Percentiles rank a stretch among this genome's conserved stretches.
Conservation (phyloP, 2,113 vertebrate species). For the Uropsilus gracilis region DNA sequence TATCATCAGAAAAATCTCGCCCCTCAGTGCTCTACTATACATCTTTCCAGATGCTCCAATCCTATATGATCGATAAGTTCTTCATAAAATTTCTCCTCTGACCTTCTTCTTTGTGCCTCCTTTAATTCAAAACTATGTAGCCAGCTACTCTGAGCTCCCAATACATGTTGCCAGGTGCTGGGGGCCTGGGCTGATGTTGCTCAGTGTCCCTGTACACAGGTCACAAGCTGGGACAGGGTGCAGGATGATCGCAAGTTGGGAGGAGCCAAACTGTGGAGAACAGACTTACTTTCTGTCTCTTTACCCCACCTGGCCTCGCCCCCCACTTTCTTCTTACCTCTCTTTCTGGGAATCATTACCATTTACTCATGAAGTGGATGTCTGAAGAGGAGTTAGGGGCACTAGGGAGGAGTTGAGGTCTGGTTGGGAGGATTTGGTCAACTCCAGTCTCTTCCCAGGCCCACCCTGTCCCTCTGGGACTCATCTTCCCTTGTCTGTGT, state of each 20-base stretch:
- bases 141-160: neutral
- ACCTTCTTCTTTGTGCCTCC: neutral
- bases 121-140: neutral
- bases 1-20: neutral
- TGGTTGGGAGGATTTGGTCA: neutral
- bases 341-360: neutral
- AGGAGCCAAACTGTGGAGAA: neutral
- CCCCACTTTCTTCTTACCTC: neutral
- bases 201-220: neutral
- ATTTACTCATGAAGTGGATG: neutral
- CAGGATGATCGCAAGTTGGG: neutral
- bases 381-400: neutral
- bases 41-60: constrained; percentile 34
- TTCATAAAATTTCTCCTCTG: neutral
- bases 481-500: neutral
- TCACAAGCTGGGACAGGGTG: neutral
- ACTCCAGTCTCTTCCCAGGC: neutral
- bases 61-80: neutral
- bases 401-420: neutral
- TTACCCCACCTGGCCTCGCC: rapidly evolving
- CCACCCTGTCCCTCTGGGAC: neutral
- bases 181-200: neutral
- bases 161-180: no score
- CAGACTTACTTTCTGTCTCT: neutral
- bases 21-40: neutral